Conservation (phyloP, 2,797 vertebrate genomes). For the Sebastes wilsoni region DNA sequence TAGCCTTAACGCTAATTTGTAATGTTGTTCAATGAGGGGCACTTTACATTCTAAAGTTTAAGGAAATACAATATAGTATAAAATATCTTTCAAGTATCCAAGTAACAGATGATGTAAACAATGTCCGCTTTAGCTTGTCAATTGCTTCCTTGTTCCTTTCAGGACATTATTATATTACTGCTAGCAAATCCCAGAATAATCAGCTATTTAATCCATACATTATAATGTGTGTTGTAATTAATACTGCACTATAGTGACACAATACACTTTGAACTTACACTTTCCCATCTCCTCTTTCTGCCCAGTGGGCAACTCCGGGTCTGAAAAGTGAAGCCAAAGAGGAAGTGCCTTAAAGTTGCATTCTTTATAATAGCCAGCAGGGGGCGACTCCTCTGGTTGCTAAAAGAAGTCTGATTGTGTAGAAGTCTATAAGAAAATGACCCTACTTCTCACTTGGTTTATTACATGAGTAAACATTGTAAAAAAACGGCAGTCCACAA, state of each 20-base stretch:
- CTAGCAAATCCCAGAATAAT: background rate
- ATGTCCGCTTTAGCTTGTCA: background rate
- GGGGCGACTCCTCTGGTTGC: too few relatives aligned
- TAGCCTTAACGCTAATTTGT: background rate
- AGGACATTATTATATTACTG: background rate
- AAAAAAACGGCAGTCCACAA: too few relatives aligned
- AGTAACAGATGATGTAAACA: background rate
- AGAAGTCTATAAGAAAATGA: too few relatives aligned
- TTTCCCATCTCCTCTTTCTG: background rate
- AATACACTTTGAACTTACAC: background rate
- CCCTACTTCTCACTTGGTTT: too few relatives aligned
- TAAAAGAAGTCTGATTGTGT: too few relatives aligned
- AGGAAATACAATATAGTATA: background rate
- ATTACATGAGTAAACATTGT: accelerated
- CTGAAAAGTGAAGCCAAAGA: too few relatives aligned
- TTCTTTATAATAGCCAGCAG: too few relatives aligned
- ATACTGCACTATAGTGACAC: background rate
- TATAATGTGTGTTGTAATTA: background rate
- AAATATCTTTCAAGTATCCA: background rate
- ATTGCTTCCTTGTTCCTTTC: background rate
- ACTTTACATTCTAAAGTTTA: background rate
- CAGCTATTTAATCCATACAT: background rate
- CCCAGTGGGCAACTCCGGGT: background rate
- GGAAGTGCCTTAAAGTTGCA: too few relatives aligned
- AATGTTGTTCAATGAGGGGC: background rate